Conservation (phyloP, 2,113 vertebrate genomes). For the Lampris incognitus region DNA sequence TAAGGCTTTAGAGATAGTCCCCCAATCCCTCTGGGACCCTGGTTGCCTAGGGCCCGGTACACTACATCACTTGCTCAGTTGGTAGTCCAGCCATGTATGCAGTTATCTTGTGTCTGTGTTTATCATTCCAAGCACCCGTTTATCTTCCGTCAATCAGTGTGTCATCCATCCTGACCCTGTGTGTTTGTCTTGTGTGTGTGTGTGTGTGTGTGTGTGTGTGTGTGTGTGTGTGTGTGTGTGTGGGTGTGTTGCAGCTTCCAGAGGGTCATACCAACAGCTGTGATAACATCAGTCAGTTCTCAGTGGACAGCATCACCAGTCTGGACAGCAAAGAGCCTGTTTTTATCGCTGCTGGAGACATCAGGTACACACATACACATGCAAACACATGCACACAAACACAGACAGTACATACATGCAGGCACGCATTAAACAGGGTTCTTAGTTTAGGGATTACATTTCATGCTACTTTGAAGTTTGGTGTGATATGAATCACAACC, state of each 20-base stretch:
- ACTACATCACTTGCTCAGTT: too few relatives aligned
- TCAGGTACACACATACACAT: slow-evolving; percentile 81
- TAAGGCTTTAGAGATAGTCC: too few relatives aligned
- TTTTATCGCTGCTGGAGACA: slow-evolving; percentile 95
- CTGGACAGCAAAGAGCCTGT: slow-evolving; percentile 95
- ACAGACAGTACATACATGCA: not conserved
- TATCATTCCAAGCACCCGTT: too few relatives aligned
- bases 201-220: not conserved
- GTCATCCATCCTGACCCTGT: not conserved
- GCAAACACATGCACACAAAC: slow-evolving; percentile 1
- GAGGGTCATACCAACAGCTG: slow-evolving; percentile 95
- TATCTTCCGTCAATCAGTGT: not conserved
- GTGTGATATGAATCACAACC: too few relatives aligned
- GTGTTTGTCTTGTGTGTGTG: not conserved
- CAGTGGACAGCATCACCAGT: slow-evolving; percentile 97
- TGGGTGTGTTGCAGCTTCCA: slow-evolving; percentile 82
- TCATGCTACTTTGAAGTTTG: too few relatives aligned
- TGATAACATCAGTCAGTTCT: slow-evolving; percentile 99
- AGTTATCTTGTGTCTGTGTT: too few relatives aligned
- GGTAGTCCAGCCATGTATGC: too few relatives aligned
- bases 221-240: not conserved
- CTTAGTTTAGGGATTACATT: too few relatives aligned
- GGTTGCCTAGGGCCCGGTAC: too few relatives aligned
- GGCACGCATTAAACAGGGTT: not conserved
- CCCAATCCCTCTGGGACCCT: too few relatives aligned